Percentiles rank a stretch among this genome's conserved stretches.
Evolutionary conservation across 2,888 invertebrate species (phyloP).

Genomic region (Chymomyza caudatula): DNA sequence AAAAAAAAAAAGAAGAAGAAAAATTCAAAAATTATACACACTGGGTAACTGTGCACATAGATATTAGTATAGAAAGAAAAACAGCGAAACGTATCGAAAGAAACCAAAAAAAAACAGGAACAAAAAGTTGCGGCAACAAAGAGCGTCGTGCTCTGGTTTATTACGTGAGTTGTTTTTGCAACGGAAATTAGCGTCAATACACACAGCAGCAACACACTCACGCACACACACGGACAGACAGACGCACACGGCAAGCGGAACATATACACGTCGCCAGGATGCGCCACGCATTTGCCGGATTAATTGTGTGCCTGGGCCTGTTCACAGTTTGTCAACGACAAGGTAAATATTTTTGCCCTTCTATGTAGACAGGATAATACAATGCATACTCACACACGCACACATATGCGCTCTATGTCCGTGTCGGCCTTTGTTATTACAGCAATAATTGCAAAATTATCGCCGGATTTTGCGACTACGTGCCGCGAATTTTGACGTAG

Average conservation of each 20-base stretch:
- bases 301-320: conserved; percentile 68
- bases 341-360: conserved; percentile 70
- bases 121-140: background rate
- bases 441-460: conserved; percentile 70
- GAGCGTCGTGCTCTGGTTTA: conserved; percentile 11
- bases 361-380: background rate
- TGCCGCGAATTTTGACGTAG: conserved; percentile 43
- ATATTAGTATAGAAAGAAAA: background rate
- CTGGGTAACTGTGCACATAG: background rate
- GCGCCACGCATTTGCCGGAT: conserved; percentile 69
- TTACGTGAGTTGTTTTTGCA: conserved; percentile 61
- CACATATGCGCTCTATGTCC: conserved; percentile 3
- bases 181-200: conserved; percentile 11
- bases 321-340: conserved; percentile 71
- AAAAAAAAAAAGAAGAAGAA: conserved; percentile 1
- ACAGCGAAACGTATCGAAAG: background rate
- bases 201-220: conserved; percentile 7
- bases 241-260: background rate
- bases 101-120: background rate
- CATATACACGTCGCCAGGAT: conserved; percentile 22
- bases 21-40: background rate
- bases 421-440: conserved; percentile 56
- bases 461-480: conserved; percentile 61
- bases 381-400: background rate
- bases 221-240: background rate